Percentiles rank a stretch among this genome's conserved stretches.
These are phyloP conservation scores for Lordiphosa mommai DNA, from an alignment of 1,140 invertebrate species.

Conservation along the genomic window DNA sequence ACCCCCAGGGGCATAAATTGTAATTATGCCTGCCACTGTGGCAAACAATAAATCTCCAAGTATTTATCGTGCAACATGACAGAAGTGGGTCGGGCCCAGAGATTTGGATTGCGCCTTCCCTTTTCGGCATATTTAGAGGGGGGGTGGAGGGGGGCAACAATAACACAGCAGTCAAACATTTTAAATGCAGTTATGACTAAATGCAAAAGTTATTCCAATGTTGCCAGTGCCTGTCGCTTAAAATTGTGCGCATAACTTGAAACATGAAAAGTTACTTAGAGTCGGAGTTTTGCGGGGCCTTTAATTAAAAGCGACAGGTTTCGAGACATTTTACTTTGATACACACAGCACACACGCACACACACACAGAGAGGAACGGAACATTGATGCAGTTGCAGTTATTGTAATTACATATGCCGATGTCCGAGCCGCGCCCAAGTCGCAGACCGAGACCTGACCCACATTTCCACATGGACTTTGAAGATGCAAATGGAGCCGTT, in stretches of 20 bases:
- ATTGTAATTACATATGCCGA: conserved; percentile 71
- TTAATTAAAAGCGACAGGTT: conserved; percentile 78
- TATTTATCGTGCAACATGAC: conserved; percentile 75
- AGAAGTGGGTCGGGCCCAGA: conserved; percentile 64
- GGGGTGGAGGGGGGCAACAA: conserved; percentile 15
- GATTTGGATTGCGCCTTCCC: conserved; percentile 14
- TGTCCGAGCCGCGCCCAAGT: conserved; percentile 42
- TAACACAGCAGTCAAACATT: conserved; percentile 22
- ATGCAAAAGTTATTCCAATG: conserved; percentile 65
- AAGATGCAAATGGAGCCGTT: conserved; percentile 70
- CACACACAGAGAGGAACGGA: not conserved
- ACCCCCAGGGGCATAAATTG: conserved; percentile 68
- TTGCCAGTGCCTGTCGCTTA: conserved; percentile 55
- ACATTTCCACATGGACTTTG: conserved; percentile 40
- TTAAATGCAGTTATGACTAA: conserved; percentile 77
- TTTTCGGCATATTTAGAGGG: conserved; percentile 44
- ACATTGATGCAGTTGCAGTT: conserved; percentile 67
- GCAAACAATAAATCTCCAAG: conserved; percentile 69
- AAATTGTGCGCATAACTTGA: conserved; percentile 69
- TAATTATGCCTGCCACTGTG: conserved; percentile 73
- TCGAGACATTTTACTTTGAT: conserved; percentile 54
- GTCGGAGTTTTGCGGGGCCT: conserved; percentile 52
- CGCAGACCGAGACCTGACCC: conserved; percentile 50
- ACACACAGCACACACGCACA: conserved; percentile 5
- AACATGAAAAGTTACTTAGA: conserved; percentile 78